phyloP scores from a whole-genome alignment of 2,888 invertebrate species.

The Marronus borbonicus region DNA sequence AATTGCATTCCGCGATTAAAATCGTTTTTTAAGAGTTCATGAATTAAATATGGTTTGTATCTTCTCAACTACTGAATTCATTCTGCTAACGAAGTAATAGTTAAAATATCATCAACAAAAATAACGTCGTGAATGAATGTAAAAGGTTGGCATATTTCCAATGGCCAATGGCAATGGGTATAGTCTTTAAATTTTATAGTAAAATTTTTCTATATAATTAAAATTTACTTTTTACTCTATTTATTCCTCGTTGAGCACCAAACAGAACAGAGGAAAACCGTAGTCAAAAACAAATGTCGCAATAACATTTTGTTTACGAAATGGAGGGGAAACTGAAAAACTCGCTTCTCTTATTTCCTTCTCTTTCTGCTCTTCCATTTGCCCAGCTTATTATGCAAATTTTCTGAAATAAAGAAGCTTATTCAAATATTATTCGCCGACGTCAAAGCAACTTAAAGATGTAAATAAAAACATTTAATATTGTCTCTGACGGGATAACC shows the following conservation, averaged over 20 bases:
- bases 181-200: too few relatives aligned
- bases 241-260: not conserved
- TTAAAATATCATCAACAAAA: too few relatives aligned
- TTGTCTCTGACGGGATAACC: slow-evolving; percentile 66
- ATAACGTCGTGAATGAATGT: too few relatives aligned
- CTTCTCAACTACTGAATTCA: too few relatives aligned
- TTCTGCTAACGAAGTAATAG: too few relatives aligned
- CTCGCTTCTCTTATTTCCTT: not conserved
- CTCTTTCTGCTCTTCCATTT: not conserved
- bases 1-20: too few relatives aligned
- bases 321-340: slow-evolving; percentile 44
- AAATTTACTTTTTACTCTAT: too few relatives aligned
- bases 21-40: too few relatives aligned
- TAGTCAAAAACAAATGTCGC: slow-evolving; percentile 18
- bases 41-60: too few relatives aligned
- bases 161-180: too few relatives aligned
- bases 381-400: slow-evolving; percentile 61
- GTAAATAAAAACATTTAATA: slow-evolving; percentile 67
- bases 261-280: not conserved
- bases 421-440: slow-evolving; percentile 63
- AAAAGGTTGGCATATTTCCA: too few relatives aligned
- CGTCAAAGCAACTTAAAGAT: slow-evolving; percentile 65
- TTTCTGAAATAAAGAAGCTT: slow-evolving; percentile 62
- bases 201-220: too few relatives aligned
- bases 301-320: slow-evolving; percentile 48